Conservation (phyloP, 2,797 vertebrate genomes). For the Gallirallus australis region DNA sequence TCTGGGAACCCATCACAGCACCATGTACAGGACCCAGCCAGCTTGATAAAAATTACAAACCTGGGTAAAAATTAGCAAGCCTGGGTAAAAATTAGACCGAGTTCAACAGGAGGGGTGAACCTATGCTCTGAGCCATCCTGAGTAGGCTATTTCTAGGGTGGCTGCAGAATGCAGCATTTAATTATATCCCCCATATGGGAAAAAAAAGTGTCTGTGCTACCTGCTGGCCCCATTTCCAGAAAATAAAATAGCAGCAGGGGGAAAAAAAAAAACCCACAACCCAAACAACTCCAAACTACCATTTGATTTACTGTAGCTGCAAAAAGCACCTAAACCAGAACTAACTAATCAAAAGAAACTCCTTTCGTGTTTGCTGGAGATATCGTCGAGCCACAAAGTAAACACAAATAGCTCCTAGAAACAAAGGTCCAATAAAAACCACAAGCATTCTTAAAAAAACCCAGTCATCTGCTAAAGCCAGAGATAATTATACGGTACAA, state of each 20-base stretch:
- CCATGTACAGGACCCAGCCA: accelerated
- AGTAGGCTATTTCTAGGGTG: neutral
- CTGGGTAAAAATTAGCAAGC: conserved; percentile 41
- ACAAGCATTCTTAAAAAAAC: neutral
- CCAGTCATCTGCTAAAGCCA: conserved; percentile 20
- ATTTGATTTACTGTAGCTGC: neutral
- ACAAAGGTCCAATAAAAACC: neutral
- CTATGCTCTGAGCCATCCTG: neutral
- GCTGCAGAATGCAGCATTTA: neutral
- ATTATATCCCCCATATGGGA: neutral
- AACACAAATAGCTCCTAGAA: conserved; percentile 27
- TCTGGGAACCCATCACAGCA: neutral
- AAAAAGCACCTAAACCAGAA: conserved; percentile 28
- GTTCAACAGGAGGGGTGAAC: conserved; percentile 1
- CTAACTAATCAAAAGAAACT: neutral
- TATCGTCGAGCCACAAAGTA: conserved; percentile 8
- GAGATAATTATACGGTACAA: conserved; percentile 24
- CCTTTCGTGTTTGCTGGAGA: conserved; percentile 25
- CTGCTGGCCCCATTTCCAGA: neutral
- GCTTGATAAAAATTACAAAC: neutral
- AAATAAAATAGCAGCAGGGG: neutral
- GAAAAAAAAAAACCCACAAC: neutral
- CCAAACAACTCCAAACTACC: neutral
- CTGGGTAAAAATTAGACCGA: conserved; percentile 16
- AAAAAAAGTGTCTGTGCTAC: conserved; percentile 19